phyloP scores from a whole-genome alignment of 2,797 vertebrate species.

The Anguilla anguilla region DNA sequence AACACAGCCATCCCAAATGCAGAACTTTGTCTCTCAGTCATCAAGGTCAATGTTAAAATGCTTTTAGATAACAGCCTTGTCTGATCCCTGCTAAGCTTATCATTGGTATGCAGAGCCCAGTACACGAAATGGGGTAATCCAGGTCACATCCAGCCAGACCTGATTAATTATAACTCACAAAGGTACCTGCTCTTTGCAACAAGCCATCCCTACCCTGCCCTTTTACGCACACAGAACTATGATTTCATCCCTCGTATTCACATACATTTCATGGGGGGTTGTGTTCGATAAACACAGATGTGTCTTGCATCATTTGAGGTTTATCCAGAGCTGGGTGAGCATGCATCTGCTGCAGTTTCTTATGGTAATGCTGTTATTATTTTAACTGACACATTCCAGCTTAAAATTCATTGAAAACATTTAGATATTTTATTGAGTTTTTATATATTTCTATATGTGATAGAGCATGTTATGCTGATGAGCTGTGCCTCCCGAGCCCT shows the following conservation, averaged over 20 bases:
- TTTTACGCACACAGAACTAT: background rate
- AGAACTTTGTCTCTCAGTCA: constrained; percentile 9
- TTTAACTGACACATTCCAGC: background rate
- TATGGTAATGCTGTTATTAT: background rate
- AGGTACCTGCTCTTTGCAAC: constrained; percentile 24
- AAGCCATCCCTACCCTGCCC: background rate
- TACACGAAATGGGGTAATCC: background rate
- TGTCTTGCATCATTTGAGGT: background rate
- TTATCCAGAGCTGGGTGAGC: background rate
- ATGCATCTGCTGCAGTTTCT: background rate
- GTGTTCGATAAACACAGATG: background rate
- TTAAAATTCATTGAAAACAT: background rate
- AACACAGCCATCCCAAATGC: background rate
- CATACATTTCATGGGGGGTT: background rate
- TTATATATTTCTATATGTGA: background rate
- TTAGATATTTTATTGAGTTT: background rate
- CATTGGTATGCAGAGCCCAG: constrained; percentile 24
- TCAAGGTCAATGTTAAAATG: constrained; percentile 26
- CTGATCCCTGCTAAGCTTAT: constrained; percentile 21
- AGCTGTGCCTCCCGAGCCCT: background rate
- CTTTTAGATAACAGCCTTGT: constrained; percentile 25
- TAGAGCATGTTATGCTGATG: background rate
- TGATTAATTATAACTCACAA: constrained; percentile 18
- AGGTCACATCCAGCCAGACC: constrained; percentile 25
- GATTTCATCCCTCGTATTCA: background rate